A percentile compares a stretch with the other conserved stretches of the same genome.
phyloP scores from a whole-genome alignment of 2,888 invertebrate species.

The Nasonia oneida region DNA sequence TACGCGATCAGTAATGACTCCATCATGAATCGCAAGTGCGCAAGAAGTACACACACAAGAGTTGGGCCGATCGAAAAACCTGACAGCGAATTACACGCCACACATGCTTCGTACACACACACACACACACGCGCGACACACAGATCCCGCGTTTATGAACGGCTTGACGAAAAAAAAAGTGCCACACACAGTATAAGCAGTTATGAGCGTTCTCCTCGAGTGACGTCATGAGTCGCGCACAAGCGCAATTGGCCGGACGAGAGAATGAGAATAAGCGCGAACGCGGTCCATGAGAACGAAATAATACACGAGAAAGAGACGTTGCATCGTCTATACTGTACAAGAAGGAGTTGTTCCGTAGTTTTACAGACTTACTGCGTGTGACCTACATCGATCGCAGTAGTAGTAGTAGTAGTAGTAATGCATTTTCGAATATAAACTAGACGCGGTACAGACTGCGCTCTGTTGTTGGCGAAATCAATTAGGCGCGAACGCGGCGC shows the following conservation, averaged over 20 bases:
- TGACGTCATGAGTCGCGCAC: constrained; percentile 64
- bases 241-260: constrained; percentile 50
- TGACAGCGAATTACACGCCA: constrained; percentile 7
- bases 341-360: neutral
- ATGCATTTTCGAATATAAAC: neutral
- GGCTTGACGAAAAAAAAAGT: neutral
- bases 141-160: neutral
- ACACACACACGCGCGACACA: neutral
- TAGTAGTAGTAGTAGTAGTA: neutral
- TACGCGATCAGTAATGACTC: too few species aligned
- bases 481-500: constrained; percentile 42
- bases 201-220: constrained; percentile 68
- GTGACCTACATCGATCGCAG: neutral
- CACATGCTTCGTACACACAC: neutral
- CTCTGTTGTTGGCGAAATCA: constrained; percentile 21
- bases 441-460: neutral
- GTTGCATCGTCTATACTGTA: neutral
- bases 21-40: too few species aligned
- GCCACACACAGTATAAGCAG: constrained; percentile 11
- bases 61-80: neutral
- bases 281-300: constrained; percentile 40
- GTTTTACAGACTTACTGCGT: neutral
- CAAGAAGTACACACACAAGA: neutral
- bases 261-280: constrained; percentile 8
- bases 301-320: neutral